Evolutionary conservation across 2,888 invertebrate genomes (phyloP).

Genomic region (Sthenelais limicola): DNA sequence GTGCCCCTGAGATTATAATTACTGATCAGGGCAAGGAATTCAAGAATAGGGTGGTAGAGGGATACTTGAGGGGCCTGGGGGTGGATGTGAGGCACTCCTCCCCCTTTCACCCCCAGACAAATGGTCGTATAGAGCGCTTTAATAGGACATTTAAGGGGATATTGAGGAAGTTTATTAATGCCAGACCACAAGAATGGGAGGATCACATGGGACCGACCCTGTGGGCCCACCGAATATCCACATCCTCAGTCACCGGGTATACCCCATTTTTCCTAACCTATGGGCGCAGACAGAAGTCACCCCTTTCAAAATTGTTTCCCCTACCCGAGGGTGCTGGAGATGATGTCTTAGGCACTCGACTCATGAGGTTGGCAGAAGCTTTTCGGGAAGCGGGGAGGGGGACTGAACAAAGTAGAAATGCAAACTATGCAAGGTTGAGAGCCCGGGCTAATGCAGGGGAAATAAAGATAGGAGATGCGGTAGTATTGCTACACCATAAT

Average conservation of each 20-base stretch:
- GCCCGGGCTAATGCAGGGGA: too few relatives aligned
- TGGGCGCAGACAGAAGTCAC: too few relatives aligned
- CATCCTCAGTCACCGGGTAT: slow-evolving; percentile 15
- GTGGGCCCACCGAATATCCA: not conserved
- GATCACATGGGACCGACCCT: not conserved
- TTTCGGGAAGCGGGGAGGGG: too few relatives aligned
- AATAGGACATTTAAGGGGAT: slow-evolving; percentile 24
- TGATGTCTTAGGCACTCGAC: too few relatives aligned
- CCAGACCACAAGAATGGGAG: slow-evolving; percentile 4
- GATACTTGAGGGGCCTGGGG: not conserved
- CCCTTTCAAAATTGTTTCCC: too few relatives aligned
- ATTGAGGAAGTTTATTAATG: slow-evolving; percentile 21
- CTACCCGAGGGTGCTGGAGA: too few relatives aligned
- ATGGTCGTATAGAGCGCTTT: slow-evolving; percentile 18
- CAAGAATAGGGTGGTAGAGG: not conserved
- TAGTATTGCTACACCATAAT: too few relatives aligned
- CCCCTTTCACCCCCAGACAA: slow-evolving; percentile 10
- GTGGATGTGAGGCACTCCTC: slow-evolving; percentile 7
- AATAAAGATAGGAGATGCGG: too few relatives aligned
- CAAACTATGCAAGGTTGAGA: too few relatives aligned
- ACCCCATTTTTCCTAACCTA: slow-evolving; percentile 23
- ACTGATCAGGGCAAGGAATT: slow-evolving; percentile 30
- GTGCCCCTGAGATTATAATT: slow-evolving; percentile 2
- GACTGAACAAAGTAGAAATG: too few relatives aligned
- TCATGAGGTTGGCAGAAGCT: too few relatives aligned